phyloP scores from a whole-genome alignment of 2,113 vertebrate species.

The Labrus mixtus region DNA sequence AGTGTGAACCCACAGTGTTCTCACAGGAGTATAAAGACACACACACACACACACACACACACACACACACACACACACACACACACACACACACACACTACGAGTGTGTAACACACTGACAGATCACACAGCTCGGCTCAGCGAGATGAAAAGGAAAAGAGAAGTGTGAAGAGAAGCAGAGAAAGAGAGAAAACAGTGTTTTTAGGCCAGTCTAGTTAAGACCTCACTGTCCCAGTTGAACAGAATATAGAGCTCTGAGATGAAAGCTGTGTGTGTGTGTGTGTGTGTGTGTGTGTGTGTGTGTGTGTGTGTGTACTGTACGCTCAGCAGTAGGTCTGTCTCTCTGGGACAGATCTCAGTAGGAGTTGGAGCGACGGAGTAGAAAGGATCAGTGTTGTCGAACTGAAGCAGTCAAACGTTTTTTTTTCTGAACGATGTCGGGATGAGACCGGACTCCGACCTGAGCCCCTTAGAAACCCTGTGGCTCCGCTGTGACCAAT shows the following conservation, averaged over 20 bases:
- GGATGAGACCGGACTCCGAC: neutral
- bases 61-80: neutral
- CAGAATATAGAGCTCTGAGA: slow-evolving; percentile 44
- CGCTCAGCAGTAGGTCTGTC: slow-evolving; percentile 42
- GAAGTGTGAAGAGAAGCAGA: neutral
- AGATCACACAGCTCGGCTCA: slow-evolving; percentile 10
- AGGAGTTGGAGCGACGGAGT: slow-evolving; percentile 3
- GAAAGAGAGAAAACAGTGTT: slow-evolving; percentile 37
- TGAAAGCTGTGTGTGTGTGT: slow-evolving; percentile 32
- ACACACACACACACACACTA: neutral
- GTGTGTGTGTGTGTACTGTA: slow-evolving; percentile 22
- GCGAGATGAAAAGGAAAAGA: slow-evolving; percentile 4
- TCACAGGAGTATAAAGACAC: neutral
- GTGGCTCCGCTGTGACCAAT: neutral
- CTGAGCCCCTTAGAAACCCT: neutral
- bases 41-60: no score
- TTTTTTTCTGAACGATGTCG: neutral
- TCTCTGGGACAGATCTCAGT: slow-evolving; percentile 60
- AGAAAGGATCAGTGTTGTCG: slow-evolving; percentile 5
- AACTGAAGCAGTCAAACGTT: neutral
- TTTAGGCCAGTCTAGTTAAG: slow-evolving; percentile 61
- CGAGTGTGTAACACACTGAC: neutral
- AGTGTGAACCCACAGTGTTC: neutral
- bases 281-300: slow-evolving; percentile 30
- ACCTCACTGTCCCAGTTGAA: slow-evolving; percentile 57